Percentiles rank a stretch among this genome's conserved stretches.
These are phyloP conservation scores for Eristalinus aeneus DNA, from an alignment of 2,888 invertebrate genomes.

Conservation along the genomic window DNA sequence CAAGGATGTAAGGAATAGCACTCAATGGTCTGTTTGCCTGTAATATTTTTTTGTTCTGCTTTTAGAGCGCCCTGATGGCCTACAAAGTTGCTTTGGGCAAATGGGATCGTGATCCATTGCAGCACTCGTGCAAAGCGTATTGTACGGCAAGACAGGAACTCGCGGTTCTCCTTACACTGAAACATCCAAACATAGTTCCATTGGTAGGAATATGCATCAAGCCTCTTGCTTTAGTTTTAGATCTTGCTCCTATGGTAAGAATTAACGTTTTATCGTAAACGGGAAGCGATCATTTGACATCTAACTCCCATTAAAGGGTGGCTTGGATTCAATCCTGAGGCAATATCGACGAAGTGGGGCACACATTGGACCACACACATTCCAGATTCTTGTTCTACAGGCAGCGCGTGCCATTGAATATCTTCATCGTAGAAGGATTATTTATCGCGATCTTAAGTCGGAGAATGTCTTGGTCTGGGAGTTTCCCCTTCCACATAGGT, in stretches of 20 bases:
- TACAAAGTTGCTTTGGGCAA: conserved; percentile 88
- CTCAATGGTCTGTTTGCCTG: neutral
- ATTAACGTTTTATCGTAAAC: neutral
- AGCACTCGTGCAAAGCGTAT: conserved; percentile 97
- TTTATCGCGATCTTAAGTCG: conserved; percentile 90
- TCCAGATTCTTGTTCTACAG: conserved; percentile 93
- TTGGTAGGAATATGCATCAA: conserved; percentile 94
- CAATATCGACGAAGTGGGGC: conserved; percentile 92
- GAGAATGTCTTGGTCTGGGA: conserved; percentile 99
- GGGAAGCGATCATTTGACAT: neutral
- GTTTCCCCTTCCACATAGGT: conserved; percentile 88
- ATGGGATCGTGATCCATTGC: conserved; percentile 95
- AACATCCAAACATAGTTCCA: conserved; percentile 96
- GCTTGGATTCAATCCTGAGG: conserved; percentile 91
- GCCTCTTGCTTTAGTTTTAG: conserved; percentile 93
- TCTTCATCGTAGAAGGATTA: conserved; percentile 94
- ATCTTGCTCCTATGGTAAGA: conserved; percentile 88
- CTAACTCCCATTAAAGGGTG: conserved; percentile 84
- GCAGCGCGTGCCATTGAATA: conserved; percentile 97
- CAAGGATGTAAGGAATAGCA: conserved; percentile 76
- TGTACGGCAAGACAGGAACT: conserved; percentile 97
- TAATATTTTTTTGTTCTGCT: neutral
- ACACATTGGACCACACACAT: conserved; percentile 88
- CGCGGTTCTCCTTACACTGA: conserved; percentile 90
- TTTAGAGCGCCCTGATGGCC: conserved; percentile 79